Conservation (phyloP, 2,113 vertebrate species). For the Kryptolebias marmoratus region DNA sequence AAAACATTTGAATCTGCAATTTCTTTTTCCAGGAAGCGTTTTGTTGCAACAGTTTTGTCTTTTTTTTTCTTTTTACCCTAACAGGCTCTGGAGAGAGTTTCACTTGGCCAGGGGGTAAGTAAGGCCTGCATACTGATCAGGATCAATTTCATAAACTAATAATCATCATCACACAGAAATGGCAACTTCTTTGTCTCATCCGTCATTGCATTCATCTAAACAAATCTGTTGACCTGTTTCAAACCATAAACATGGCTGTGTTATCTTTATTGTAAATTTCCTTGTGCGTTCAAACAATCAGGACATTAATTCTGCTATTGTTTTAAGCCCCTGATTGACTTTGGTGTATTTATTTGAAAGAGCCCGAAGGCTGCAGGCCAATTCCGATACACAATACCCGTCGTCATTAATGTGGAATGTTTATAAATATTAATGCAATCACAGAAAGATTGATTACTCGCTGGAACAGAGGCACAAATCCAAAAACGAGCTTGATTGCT, state of each 20-base stretch:
- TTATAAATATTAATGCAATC: slow-evolving; percentile 80
- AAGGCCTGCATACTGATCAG: background rate
- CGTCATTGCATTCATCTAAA: slow-evolving; percentile 25
- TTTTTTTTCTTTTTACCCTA: background rate
- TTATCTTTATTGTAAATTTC: slow-evolving; percentile 17
- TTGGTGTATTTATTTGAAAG: slow-evolving; percentile 51
- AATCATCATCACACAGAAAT: slow-evolving; percentile 16
- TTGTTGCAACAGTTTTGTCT: background rate
- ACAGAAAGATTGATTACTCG: slow-evolving; percentile 49
- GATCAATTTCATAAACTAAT: slow-evolving; percentile 12
- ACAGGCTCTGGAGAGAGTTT: slow-evolving; percentile 81
- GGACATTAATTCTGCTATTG: slow-evolving; percentile 42
- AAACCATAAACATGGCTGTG: background rate
- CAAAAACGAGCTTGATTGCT: slow-evolving; percentile 56
- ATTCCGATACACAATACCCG: slow-evolving; percentile 42
- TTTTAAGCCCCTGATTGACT: slow-evolving; percentile 39
- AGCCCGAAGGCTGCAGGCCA: slow-evolving; percentile 31
- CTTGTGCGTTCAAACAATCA: slow-evolving; percentile 28
- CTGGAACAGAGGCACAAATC: slow-evolving; percentile 25
- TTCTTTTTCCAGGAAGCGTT: slow-evolving; percentile 5
- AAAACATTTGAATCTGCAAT: too few relatives aligned
- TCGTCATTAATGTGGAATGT: slow-evolving; percentile 64
- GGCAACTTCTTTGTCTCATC: background rate
- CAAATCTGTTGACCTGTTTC: slow-evolving; percentile 21
- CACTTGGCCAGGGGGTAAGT: slow-evolving; percentile 80